A percentile compares a stretch with the other conserved stretches of the same genome.
Evolutionary conservation across 2,113 vertebrate genomes (phyloP).

Genomic region (Oreochromis aureus): DNA sequence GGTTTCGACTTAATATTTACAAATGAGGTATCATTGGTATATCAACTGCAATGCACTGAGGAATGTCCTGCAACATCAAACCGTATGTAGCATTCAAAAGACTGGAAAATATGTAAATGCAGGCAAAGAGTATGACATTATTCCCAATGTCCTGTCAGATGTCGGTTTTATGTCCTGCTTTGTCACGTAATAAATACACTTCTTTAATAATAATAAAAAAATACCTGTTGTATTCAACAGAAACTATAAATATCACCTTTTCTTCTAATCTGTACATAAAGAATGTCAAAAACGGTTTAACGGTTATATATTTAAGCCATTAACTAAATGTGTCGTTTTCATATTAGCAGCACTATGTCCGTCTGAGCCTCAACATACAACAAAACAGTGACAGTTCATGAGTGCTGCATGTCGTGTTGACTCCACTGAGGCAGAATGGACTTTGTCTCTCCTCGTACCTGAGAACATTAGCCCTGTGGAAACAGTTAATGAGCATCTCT

Average conservation of each 20-base stretch:
- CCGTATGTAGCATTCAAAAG: neutral
- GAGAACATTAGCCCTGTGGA: conserved; percentile 29
- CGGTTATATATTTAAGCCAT: neutral
- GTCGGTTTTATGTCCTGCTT: neutral
- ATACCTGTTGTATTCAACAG: conserved; percentile 32
- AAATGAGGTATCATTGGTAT: conserved; percentile 48
- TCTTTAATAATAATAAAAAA: conserved; percentile 10
- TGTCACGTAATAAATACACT: conserved; percentile 56
- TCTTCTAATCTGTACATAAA: conserved; percentile 27
- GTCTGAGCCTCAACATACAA: neutral
- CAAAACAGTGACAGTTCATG: neutral
- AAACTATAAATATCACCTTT: conserved; percentile 61
- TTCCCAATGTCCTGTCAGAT: conserved; percentile 22
- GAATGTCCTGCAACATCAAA: neutral
- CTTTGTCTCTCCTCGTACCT: conserved; percentile 20
- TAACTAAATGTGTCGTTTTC: neutral
- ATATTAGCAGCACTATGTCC: conserved; percentile 29
- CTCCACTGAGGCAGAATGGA: conserved; percentile 4
- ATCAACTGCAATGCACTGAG: conserved; percentile 1
- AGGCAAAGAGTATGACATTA: conserved; percentile 9
- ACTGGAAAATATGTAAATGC: conserved; percentile 3
- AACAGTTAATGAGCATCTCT: neutral
- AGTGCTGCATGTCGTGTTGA: conserved; percentile 22
- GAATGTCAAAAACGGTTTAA: neutral
- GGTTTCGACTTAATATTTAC: conserved; percentile 24